Base-by-base conservation (phyloP, 2,113 vertebrate species). In the Sinocyclocheilus maitianheensis region DNA sequence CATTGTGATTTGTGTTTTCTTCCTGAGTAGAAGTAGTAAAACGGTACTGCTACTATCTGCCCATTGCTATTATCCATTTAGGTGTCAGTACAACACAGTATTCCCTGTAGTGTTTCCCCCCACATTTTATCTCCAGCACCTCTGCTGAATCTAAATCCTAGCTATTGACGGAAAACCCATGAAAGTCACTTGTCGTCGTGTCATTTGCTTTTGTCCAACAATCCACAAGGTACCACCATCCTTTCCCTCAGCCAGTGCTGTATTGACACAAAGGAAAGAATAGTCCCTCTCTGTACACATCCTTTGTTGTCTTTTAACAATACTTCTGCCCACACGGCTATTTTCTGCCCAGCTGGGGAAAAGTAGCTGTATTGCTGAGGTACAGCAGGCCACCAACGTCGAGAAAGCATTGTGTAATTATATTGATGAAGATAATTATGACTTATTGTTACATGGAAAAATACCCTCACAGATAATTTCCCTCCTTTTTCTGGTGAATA, bases 361-460 rank as follows among this genome's bases (percentile, higher is more conserved):
- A 37, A 79, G 67, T 67, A 51, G 69, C 71, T n/a, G 58, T 80
- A 58, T 62, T 75, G 22, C 55, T 20, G 67, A 53, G 71, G 48
- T 53, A 67, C 78, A 22, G 14, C 62, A 75, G 76, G 62, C 58
- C 43, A 48, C 67, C 67, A 16, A 43, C 6, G 22, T 55, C 60
- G n/a, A 46, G 78, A 40, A 63, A 22, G 18, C 22, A 43, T 26
- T 43, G 60, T 12, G 51, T 63, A 55, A 30, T 80, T 84, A 74
- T n/a, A 37, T 53, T 69, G 81, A 80, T 85, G 75, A 82, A 74
- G 71, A 81, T 84, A 86, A 89, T 89, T 86, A 65, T 84, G 74
- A 71, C 58, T 84, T 84, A 62, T 74, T 80, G 58, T 87, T 89
- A 55, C 62, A 72, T 55, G 69, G 58, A 72, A 79, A 82, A 67